These are phyloP conservation scores for Biston stratarius DNA, from an alignment of 2,888 invertebrate genomes.

Conservation along the genomic window DNA sequence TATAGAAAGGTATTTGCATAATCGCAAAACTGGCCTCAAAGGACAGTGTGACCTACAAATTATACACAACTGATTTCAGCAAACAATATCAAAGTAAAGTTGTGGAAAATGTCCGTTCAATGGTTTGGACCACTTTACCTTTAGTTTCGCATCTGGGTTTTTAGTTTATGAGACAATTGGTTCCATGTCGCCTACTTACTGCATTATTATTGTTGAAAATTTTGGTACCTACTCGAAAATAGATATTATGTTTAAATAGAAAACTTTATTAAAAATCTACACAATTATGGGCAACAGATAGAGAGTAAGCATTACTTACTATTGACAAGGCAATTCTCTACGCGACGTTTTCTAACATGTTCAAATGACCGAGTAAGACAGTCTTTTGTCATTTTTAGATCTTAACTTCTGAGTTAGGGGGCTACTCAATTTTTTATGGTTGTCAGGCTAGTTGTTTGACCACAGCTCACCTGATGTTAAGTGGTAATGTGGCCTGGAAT, in stretches of 20 bases:
- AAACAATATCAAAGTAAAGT: slow-evolving; percentile 2
- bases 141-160: slow-evolving; percentile 19
- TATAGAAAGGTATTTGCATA: slow-evolving; percentile 9
- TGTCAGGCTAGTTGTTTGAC: no score
- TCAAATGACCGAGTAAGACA: no score
- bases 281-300: no score
- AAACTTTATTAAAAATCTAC: no score
- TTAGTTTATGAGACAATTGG: slow-evolving; percentile 20
- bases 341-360: no score
- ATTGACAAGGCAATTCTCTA: no score
- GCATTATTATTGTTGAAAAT: slow-evolving; percentile 1
- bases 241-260: neutral
- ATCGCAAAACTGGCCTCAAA: slow-evolving; percentile 2
- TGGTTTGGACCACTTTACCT: slow-evolving; percentile 14
- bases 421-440: no score
- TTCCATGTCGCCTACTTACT: slow-evolving; percentile 20
- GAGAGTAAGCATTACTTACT: no score
- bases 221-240: neutral
- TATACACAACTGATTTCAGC: slow-evolving; percentile 12
- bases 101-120: slow-evolving; percentile 22
- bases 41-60: slow-evolving; percentile 8
- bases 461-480: no score
- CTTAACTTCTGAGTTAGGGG: no score
- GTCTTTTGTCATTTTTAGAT: no score
- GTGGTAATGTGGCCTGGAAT: no score